These are phyloP conservation scores for Drosophila dunni DNA, from an alignment of 1,140 invertebrate species.

Conservation along the genomic window DNA sequence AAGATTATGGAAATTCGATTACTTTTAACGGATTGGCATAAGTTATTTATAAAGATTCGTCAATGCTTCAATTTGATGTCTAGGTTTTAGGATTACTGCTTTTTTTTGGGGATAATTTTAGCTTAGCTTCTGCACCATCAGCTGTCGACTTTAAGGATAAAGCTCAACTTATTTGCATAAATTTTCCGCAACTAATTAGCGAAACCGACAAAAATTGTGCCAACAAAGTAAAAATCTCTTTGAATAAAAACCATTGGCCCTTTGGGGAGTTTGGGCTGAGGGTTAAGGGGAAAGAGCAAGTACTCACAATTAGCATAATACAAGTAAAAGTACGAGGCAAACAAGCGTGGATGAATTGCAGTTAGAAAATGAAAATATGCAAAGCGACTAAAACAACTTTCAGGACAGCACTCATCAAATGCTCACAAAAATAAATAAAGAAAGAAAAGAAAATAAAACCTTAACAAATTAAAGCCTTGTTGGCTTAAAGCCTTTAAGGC, in stretches of 20 bases:
- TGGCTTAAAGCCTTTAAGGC: slow-evolving; percentile 5
- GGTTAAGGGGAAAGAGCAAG: slow-evolving; percentile 2
- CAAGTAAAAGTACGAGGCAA: slow-evolving; percentile 16
- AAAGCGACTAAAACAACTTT: slow-evolving; percentile 28
- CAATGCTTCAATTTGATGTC: slow-evolving; percentile 12
- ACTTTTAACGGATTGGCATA: neutral
- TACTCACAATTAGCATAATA: slow-evolving; percentile 70
- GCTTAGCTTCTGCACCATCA: slow-evolving; percentile 15
- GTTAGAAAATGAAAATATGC: slow-evolving; percentile 36
- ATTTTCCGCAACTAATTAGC: slow-evolving; percentile 79
- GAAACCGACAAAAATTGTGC: slow-evolving; percentile 60
- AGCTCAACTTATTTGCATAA: slow-evolving; percentile 67
- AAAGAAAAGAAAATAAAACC: too few species aligned
- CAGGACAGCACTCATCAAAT: slow-evolving; percentile 23
- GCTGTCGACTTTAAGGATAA: slow-evolving; percentile 26
- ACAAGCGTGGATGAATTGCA: slow-evolving; percentile 32
- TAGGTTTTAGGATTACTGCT: slow-evolving; percentile 3
- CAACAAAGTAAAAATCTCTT: slow-evolving; percentile 51
- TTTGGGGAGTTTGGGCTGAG: neutral
- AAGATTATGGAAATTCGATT: neutral
- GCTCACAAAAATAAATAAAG: neutral
- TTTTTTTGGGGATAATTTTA: slow-evolving; percentile 3
- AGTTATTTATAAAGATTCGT: neutral
- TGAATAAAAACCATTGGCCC: slow-evolving; percentile 40
- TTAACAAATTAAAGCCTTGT: slow-evolving; percentile 9